Evolutionary conservation across 2,888 invertebrate genomes (phyloP).

Genomic region (Endotricha flammealis): DNA sequence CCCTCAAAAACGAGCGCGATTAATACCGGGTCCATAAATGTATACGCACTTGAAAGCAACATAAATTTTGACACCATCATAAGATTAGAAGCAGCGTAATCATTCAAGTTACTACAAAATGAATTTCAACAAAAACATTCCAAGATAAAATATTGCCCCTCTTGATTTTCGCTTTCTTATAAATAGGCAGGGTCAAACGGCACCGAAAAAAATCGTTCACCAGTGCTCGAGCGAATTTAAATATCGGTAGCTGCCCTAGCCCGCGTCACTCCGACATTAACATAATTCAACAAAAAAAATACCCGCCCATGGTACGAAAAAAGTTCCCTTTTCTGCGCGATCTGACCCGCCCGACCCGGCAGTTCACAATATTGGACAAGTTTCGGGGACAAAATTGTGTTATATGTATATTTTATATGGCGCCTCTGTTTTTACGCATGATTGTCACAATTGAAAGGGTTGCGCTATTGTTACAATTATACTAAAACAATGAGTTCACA

Average conservation of each 20-base stretch:
- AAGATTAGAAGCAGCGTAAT: background rate
- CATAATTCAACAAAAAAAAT: conserved; percentile 71
- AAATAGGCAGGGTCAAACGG: conserved; percentile 38
- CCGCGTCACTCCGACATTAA: conserved; percentile 62
- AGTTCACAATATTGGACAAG: conserved; percentile 59
- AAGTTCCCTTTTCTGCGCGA: conserved; percentile 45
- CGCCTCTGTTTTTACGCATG: conserved; percentile 5
- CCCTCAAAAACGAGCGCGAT: background rate
- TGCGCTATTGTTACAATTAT: background rate
- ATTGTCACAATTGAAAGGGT: conserved; percentile 9
- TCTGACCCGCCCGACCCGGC: conserved; percentile 50
- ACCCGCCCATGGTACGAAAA: conserved; percentile 47
- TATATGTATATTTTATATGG: conserved; percentile 12
- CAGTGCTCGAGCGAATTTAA: conserved; percentile 56
- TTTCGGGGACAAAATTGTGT: conserved; percentile 35
- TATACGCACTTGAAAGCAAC: background rate
- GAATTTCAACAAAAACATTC: background rate
- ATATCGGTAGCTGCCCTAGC: conserved; percentile 58
- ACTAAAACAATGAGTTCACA: conserved; percentile 8
- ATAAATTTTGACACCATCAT: background rate
- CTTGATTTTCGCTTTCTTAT: conserved; percentile 36
- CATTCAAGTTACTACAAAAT: background rate
- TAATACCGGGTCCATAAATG: background rate
- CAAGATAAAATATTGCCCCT: conserved; percentile 32
- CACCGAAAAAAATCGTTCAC: conserved; percentile 44